Evolutionary conservation across 2,797 vertebrate genomes (phyloP), one percentile per base, ranked within the genome.

Genomic region (Falco biarmicus): DNA sequence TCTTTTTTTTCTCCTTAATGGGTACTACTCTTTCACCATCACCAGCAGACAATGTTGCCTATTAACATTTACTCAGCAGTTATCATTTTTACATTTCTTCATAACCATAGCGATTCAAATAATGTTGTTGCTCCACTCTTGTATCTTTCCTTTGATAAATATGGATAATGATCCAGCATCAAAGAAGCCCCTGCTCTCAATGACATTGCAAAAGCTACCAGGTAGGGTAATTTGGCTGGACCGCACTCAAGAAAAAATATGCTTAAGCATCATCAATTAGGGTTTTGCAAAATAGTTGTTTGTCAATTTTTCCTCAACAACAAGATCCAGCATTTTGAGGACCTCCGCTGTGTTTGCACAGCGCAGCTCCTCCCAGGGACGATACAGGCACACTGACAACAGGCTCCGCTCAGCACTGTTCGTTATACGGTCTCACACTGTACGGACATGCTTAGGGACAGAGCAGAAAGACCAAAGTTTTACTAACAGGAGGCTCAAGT

Each of bases 361-460:
- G 7, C 3, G 28, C 5, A 26, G 43, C 20, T 37, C 20, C 32
- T 24, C 61, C 47, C 34, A 25, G 5, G 14, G 45, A 20, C 2
- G 39, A 15, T 4, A 17, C 1, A 9, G 5, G 16, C 1, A 1
- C 41, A 45, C 41, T 47, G 9, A 5, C 10, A 18, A 11, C 19
- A 31, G 50, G 4, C 37, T 19, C 37, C 15, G 16, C 29, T 22
- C 28, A 26, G 13, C 61, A 19, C 1, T 0, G 48, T 13, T 25
- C 14, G 3, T 4, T 13, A n/a, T 2, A 18, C 3, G 1, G 22
- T 29, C n/a, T n/a, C 9, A 4, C 25, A 28, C 60, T 11, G 32
- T 10, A 28, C 41, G 84, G 79, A 45, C 45, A 45, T 4, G 45
- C 45, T 45, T 45, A 45, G 18, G 45, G 45, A 54, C 68, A 43